These are phyloP conservation scores for Callipepla californica DNA, from an alignment of 2,113 vertebrate species.

Conservation along the genomic window DNA sequence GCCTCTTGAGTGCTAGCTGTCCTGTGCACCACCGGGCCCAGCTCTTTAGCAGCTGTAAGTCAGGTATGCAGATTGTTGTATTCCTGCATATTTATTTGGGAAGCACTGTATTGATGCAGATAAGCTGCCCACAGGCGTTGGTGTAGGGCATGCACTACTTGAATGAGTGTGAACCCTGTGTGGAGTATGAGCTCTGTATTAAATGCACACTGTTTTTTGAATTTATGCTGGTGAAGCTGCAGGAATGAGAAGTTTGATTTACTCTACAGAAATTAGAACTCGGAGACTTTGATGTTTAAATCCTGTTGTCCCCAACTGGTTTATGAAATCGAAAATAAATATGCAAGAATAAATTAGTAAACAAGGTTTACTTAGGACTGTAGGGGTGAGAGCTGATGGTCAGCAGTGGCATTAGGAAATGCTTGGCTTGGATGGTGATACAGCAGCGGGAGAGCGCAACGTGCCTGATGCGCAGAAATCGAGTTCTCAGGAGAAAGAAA, in stretches of 20 bases:
- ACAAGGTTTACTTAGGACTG: not conserved
- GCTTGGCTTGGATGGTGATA: not conserved
- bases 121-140: not conserved
- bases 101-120: not conserved
- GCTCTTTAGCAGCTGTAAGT: not conserved
- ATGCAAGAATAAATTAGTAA: conserved; percentile 1
- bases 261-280: not conserved
- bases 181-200: not conserved
- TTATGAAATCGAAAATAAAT: conserved; percentile 27
- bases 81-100: not conserved
- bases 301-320: conserved; percentile 41
- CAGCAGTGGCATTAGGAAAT: not conserved
- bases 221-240: not conserved
- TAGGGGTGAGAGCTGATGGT: not conserved
- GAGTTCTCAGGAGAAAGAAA: not conserved
- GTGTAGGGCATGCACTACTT: not conserved
- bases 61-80: not conserved
- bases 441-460: not conserved
- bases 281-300: conserved; percentile 40
- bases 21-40: rapidly evolving
- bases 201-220: not conserved
- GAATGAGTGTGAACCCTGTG: not conserved
- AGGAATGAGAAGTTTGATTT: conserved; percentile 29
- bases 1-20: not conserved
- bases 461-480: not conserved